Percentiles rank a stretch among this genome's conserved stretches.
Conservation (phyloP, 2,888 invertebrate species). For the Gnatocerus cornutus region DNA sequence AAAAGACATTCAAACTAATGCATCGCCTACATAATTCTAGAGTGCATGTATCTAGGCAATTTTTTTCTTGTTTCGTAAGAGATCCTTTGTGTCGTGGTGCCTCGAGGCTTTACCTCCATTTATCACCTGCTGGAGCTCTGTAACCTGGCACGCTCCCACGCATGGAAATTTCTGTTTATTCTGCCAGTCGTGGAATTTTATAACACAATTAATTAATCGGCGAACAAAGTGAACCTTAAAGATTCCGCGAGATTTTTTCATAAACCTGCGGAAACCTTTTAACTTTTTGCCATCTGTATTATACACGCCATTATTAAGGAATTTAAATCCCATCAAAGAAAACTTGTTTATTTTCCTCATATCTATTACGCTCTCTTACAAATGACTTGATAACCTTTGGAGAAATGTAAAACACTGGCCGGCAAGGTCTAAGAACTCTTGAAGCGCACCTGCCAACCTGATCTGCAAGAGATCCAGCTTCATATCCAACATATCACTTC, state of each 20-base stretch:
- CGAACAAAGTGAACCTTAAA: neutral
- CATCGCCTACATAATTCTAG: too few species aligned
- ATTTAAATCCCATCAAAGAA: conserved; percentile 19
- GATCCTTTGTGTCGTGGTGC: conserved; percentile 36
- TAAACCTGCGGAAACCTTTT: neutral
- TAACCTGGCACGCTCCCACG: conserved; percentile 38
- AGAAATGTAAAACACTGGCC: conserved; percentile 11
- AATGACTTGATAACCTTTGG: conserved; percentile 22
- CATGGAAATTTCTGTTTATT: conserved; percentile 40
- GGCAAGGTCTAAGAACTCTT: conserved; percentile 38
- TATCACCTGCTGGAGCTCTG: conserved; percentile 30
- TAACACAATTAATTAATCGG: neutral
- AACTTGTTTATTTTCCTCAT: conserved; percentile 1
- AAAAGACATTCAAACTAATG: conserved; percentile 3
- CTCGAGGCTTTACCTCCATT: conserved; percentile 34
- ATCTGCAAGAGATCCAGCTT: conserved; percentile 28
- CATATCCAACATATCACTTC: conserved; percentile 17
- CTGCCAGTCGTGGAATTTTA: conserved; percentile 25
- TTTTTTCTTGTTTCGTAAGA: conserved; percentile 18
- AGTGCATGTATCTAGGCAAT: too few species aligned
- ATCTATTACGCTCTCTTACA: conserved; percentile 11
- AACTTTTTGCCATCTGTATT: neutral
- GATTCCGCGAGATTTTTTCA: neutral
- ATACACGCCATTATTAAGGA: conserved; percentile 5
- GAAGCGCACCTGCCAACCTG: conserved; percentile 55